Base-by-base conservation (phyloP, 1,140 invertebrate genomes). In the Drosophila aff. region DNA sequence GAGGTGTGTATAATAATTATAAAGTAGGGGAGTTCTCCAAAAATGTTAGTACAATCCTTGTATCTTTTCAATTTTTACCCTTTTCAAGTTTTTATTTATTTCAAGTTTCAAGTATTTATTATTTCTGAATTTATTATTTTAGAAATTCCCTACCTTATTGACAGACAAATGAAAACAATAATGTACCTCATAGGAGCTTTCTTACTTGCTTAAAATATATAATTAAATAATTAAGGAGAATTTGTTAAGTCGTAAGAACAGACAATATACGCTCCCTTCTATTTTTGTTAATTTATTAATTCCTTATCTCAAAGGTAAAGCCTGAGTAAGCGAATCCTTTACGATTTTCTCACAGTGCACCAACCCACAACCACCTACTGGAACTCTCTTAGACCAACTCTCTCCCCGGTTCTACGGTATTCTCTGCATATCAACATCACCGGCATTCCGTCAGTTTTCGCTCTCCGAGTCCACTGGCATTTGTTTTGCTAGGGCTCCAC, bases 391-490 rank as follows among this genome's bases (percentile, higher is more conserved):
- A 53, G 18, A 44, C 50, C 7, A 26, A 36, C 44, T 44, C 49
- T 63, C 52, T 59, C 47, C 40, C 52, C 53, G n/a, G 18, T 60
- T 67, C 46, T 60, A 38, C 23, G 5, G 43, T 21, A 47, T 31
- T 60, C 40, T 46, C 44, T 47, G 26, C 26, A 40, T 26, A 40
- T 47, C 55, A 10, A 23, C 10, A 47, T 53, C 60, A 38, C 82
- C 85, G 86, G 85, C 86, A 90, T 90, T 90, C 85, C 84, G 52
- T 46, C 65, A 81, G 68, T 65, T 83, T 83, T 71, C 28, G 68
- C 69, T 72, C 67, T 59, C 28, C 11, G 41, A 38, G 11, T 72
- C 43, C 18, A 47, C 26, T 43, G 67, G 69, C 67, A 73, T 73
- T 73, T 73, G 82, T 82, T 86, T 86, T 86, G 82, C 82, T 84